Conservation (phyloP, 2,888 invertebrate genomes). For the Bombylius major region DNA sequence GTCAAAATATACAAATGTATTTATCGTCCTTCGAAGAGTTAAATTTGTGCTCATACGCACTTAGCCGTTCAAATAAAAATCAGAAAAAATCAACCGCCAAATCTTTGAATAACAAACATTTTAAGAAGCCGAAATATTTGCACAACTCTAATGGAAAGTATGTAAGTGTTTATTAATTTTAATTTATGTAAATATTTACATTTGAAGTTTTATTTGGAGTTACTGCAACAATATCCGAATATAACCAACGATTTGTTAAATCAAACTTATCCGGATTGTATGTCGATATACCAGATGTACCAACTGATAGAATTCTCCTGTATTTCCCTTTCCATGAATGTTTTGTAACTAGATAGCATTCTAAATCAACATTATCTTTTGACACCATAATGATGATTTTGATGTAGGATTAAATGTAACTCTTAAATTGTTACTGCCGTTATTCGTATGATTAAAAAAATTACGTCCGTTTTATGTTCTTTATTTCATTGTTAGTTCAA, state of each 20-base stretch:
- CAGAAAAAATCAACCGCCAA: too few species aligned
- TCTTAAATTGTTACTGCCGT: background rate
- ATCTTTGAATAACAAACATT: too few species aligned
- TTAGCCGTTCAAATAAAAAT: too few species aligned
- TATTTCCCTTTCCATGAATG: constrained; percentile 99
- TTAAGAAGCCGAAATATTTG: too few species aligned
- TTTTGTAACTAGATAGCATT: constrained; percentile 93
- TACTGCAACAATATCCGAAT: constrained; percentile 64
- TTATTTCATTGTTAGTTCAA: too few species aligned
- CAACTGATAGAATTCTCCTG: constrained; percentile 93
- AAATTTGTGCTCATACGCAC: too few species aligned
- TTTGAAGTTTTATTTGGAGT: constrained; percentile 45
- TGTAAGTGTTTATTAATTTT: too few species aligned
- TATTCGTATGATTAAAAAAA: background rate
- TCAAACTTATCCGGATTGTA: constrained; percentile 87
- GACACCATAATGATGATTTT: background rate
- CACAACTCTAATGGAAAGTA: too few species aligned
- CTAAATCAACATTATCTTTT: constrained; percentile 87
- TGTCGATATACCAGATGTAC: constrained; percentile 89
- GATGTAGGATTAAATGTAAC: too few species aligned
- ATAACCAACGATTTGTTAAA: constrained; percentile 88
- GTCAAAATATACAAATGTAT: too few species aligned
- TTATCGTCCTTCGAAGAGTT: too few species aligned
- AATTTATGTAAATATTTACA: constrained; percentile 21
- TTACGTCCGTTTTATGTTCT: too few species aligned